Base-by-base conservation (phyloP, 2,888 invertebrate genomes). In the Phaonia tiefii region DNA sequence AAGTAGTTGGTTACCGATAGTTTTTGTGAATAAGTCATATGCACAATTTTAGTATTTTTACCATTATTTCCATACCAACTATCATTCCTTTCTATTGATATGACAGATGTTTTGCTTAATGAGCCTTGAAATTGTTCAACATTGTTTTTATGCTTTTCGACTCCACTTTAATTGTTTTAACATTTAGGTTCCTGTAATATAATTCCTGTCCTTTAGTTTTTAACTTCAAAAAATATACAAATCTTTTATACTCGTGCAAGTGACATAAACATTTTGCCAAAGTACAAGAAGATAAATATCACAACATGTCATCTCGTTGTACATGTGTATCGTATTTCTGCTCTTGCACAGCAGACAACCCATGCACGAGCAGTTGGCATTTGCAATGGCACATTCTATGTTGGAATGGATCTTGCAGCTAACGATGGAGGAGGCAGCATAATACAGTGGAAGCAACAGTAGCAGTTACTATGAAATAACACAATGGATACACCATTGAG, bases 31-130 rank as follows among this genome's bases (percentile, higher is more conserved):
- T n/a, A n/a, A n/a, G n/a, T n/a, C n/a, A n/a, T n/a, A n/a, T n/a
- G n/a, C n/a, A n/a, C n/a, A n/a, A n/a, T n/a, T n/a, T n/a, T n/a
- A n/a, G n/a, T n/a, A n/a, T n/a, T n/a, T n/a, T n/a, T n/a, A n/a
- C n/a, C n/a, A n/a, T n/a, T n/a, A n/a, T n/a, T n/a, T n/a, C n/a
- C n/a, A n/a, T n/a, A n/a, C n/a, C n/a, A n/a, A n/a, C n/a, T n/a
- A n/a, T n/a, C n/a, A n/a, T n/a, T n/a, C n/a, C n/a, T n/a, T n/a
- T 31, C 31, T 10, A 10, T 13, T 72, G 37, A 49, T 37, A 22
- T 54, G 54, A 54, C 54, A 58, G 80, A 73, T 73, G 76, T 77
- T 56, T 42, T 76, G 70, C 74, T 76, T 78, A 78, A 78, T 75
- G 78, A 75, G 54, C 74, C 74, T 81, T 75, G 71, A 80, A 60